Evolutionary conservation across 2,113 vertebrate genomes (phyloP).

Genomic region (Psilopsiagon aymara): DNA sequence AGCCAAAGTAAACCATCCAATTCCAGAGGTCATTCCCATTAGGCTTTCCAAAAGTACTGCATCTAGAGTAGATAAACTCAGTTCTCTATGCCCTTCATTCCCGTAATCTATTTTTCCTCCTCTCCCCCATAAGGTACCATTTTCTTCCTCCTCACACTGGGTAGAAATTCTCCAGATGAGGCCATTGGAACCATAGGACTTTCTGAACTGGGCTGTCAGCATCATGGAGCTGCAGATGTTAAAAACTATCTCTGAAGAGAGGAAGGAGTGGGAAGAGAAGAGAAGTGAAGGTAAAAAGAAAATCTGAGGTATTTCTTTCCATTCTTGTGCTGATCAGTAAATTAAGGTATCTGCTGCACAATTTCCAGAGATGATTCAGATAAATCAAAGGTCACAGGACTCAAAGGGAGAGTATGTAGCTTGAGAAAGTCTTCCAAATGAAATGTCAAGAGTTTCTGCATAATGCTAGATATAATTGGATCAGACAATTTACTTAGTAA

Average conservation of each 20-base stretch:
- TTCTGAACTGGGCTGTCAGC: neutral
- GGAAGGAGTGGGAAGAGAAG: neutral
- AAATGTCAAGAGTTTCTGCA: neutral
- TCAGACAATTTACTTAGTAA: neutral
- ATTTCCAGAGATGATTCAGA: neutral
- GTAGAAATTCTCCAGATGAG: neutral
- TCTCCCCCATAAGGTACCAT: rapidly evolving
- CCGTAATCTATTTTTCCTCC: neutral
- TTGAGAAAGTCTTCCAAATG: neutral
- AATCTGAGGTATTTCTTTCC: neutral
- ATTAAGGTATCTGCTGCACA: neutral
- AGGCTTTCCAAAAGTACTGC: neutral
- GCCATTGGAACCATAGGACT: neutral
- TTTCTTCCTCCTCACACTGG: neutral
- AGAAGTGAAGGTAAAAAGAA: neutral
- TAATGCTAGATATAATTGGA: neutral
- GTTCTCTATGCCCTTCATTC: neutral
- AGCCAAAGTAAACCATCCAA: neutral
- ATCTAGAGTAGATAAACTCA: neutral
- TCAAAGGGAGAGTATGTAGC: neutral
- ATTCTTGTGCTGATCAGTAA: neutral
- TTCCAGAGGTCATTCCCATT: neutral
- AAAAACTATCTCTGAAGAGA: neutral
- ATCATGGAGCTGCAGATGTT: neutral
- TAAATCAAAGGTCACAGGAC: neutral